phyloP scores from a whole-genome alignment of 2,113 vertebrate genomes.

The Phaethornis superciliosus region DNA sequence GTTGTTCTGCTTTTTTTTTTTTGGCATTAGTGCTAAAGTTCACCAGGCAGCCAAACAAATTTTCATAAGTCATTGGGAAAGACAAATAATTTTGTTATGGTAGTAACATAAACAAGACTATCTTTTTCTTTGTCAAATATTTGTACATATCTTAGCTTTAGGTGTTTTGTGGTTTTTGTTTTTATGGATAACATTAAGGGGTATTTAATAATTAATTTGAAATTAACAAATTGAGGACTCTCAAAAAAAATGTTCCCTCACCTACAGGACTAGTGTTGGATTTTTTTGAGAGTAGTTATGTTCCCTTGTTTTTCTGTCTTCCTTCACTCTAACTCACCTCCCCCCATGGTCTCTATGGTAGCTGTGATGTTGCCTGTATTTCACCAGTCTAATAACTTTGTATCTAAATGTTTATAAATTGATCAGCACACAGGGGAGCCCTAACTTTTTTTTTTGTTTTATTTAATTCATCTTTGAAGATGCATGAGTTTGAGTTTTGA shows the following conservation, averaged over 20 bases:
- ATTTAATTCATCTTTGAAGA: background rate
- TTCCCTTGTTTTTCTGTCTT: background rate
- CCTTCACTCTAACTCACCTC: background rate
- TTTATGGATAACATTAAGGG: background rate
- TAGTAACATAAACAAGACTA: background rate
- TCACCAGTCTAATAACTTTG: background rate
- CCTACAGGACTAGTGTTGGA: background rate
- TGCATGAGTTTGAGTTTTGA: background rate
- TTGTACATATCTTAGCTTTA: background rate
- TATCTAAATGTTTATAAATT: background rate
- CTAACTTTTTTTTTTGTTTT: background rate
- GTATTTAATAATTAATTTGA: background rate
- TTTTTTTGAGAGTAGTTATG: background rate
- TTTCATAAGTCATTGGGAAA: background rate
- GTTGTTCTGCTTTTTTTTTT: background rate
- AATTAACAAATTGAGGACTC: background rate
- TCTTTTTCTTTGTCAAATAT: background rate
- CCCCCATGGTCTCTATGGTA: background rate
- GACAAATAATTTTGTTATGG: background rate
- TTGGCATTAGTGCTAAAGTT: background rate
- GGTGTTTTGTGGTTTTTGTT: background rate
- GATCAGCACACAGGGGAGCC: background rate
- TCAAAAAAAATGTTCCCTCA: background rate
- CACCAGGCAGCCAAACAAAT: background rate
- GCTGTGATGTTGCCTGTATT: background rate